Base-by-base conservation (phyloP, 2,797 vertebrate species). In the Taeniopygia guttata region DNA sequence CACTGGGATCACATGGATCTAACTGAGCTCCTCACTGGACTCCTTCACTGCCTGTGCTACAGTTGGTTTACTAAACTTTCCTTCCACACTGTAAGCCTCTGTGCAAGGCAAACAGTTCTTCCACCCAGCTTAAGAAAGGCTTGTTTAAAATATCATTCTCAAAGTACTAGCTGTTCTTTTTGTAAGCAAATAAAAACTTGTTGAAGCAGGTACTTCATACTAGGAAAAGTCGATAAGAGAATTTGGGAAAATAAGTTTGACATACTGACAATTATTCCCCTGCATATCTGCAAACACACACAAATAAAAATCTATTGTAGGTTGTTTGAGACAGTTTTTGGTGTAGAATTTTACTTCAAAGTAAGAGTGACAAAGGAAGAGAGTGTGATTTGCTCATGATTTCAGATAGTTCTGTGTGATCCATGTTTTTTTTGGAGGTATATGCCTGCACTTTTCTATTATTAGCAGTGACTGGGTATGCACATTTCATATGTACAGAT, bases 401-500 rank as follows among this genome's bases (percentile, higher is more conserved):
- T 76, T 91, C 49, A 42, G 30, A 20, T 16, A 64, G n/a, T 36
- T 84, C 43, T n/a, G 16, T 51, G 26, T 29, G n/a, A 58, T 52
- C 55, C 3, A 0, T 52, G 9, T 18, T 27, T 73, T 73, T 73
- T 38, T 63, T 59, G 16, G 16, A 30, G 18, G 16, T 22, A 5
- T 36, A n/a, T 0, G 0, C 38, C 13, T 76, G 23, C 19, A 49
- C 16, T 83, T 83, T 43, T 16, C 51, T 51, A 32, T 56, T 42
- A 23, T 54, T 73, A 23, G 16, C 30, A 36, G 32, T 21, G 16
- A 22, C 29, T 62, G 36, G 51, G 30, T 62, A 40, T 13, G 11
- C n/a, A 23, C 16, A 21, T 70, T 80, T 76, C 2, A 0, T 55
- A n/a, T 8, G 7, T 73, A 36, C 0, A 0, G 18, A 26, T 32